Base-by-base conservation (phyloP, 1,140 invertebrate species). In the Meloidogyne floridensis region DNA sequence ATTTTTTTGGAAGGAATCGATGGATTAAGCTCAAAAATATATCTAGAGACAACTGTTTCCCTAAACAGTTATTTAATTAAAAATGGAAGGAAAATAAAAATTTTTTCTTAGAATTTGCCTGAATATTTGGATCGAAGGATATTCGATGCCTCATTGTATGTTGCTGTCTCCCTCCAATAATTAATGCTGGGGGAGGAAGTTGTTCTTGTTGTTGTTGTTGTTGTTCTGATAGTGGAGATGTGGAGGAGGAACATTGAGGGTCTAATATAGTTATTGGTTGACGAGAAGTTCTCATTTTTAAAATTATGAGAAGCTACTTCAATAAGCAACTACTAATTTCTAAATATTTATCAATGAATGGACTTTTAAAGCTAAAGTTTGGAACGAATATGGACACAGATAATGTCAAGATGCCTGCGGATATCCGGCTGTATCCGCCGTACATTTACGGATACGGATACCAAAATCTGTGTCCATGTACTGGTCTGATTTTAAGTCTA, bases 111-210 rank as follows among this genome's bases (percentile, higher is more conserved):
- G 5, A 13, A n/a, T n/a, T 65, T 65, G 43, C 77, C 77, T 79
- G 77, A 42, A 79, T 79, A 72, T 69, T 79, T 72, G 77, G 77
- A 72, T 79, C 77, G 9, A 79, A 79, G 18, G 65, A 71, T 43
- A 79, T 79, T 47, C 53, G 59, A 72, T 79, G 77, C 20, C 77
- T 65, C 77, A 79, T 79, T 69, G 77, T 79, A 72, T 79, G 77
- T 72, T 65, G 56, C 5, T 59, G 65, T 18, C 43, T 2, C 65
- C 69, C 65, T 9, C 65, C 42, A 51, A 79, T 43, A 69, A 79
- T 15, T 51, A 54, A 74, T 7, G 72, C 43, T 51, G 72, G 43
- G 11, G 72, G 72, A 47, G 43, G 72, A 54, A 42, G 70, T 71
- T 20, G 70, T 20, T 20, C 5, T 20, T 42, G 70, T 18, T 65